These are phyloP conservation scores for Jaculus jaculus DNA, from an alignment of 2,113 vertebrate species.

Conservation along the genomic window DNA sequence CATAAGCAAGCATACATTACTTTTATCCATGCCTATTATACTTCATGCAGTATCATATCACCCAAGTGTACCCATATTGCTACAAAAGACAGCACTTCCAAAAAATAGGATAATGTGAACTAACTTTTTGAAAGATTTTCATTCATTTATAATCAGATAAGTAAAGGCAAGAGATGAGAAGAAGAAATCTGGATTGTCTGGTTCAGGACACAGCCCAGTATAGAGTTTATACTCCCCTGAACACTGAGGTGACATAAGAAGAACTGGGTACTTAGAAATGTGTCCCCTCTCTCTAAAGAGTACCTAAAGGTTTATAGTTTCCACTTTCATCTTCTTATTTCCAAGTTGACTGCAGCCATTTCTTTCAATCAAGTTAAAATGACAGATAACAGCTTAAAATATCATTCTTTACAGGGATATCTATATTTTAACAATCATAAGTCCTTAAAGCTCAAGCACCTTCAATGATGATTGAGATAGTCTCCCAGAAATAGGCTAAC, in stretches of 20 bases:
- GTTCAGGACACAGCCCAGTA: too few relatives aligned
- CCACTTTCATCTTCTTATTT: neutral
- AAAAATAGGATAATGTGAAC: neutral
- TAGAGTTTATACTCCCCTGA: fast-evolving
- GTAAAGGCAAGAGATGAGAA: neutral
- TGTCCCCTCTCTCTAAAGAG: neutral
- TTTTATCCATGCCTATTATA: neutral
- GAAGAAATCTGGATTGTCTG: neutral
- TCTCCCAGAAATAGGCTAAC: neutral
- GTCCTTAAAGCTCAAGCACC: neutral
- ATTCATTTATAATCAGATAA: neutral
- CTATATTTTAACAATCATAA: neutral
- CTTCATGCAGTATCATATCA: neutral
- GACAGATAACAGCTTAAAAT: slow-evolving; percentile 1
- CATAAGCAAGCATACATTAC: too few relatives aligned
- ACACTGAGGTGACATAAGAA: neutral
- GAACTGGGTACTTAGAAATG: neutral
- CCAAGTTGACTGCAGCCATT: neutral
- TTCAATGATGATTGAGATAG: neutral
- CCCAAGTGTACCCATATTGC: too few relatives aligned
- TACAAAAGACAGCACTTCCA: neutral
- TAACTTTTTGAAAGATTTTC: neutral
- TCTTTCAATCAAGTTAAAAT: slow-evolving; percentile 31
- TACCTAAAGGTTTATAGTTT: neutral
- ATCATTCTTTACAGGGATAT: neutral